Conservation (phyloP, 2,113 vertebrate species). For the Megaceryle maxima region DNA sequence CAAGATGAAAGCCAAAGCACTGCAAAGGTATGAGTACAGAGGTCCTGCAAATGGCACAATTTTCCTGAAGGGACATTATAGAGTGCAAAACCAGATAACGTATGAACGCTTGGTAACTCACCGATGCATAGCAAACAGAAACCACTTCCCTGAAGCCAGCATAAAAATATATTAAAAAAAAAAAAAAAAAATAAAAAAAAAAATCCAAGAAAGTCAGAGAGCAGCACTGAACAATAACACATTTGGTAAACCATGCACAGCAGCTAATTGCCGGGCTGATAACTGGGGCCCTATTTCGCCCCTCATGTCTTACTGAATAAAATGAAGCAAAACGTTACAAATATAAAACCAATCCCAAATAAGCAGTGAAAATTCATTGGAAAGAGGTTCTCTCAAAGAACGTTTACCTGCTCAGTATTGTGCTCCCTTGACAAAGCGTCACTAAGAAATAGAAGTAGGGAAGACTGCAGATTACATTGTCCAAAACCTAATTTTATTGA, state of each 20-base stretch:
- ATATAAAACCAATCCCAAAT: background rate
- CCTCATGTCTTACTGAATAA: background rate
- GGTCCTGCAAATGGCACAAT: background rate
- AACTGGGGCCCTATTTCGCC: background rate
- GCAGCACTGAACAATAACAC: background rate
- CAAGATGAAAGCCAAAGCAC: background rate
- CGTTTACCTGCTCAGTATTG: background rate
- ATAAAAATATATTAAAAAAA: background rate
- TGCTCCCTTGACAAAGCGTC: background rate
- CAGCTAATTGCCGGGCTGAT: background rate
- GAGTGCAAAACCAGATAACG: background rate
- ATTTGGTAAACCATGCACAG: background rate
- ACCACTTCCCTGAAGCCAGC: background rate
- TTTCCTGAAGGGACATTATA: background rate
- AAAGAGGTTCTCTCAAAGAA: background rate
- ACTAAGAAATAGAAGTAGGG: background rate
- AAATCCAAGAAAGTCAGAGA: background rate
- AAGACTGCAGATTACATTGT: background rate
- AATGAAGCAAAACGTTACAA: background rate
- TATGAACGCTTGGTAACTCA: background rate
- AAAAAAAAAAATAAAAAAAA: too few species aligned
- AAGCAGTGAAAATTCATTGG: background rate
- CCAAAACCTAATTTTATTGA: constrained; percentile 49
- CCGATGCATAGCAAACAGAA: background rate
- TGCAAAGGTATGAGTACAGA: background rate